Percentiles rank a stretch among this genome's conserved stretches.
These are phyloP conservation scores for Tenebrosternarchus preto DNA, from an alignment of 2,113 vertebrate species.

Conservation along the genomic window DNA sequence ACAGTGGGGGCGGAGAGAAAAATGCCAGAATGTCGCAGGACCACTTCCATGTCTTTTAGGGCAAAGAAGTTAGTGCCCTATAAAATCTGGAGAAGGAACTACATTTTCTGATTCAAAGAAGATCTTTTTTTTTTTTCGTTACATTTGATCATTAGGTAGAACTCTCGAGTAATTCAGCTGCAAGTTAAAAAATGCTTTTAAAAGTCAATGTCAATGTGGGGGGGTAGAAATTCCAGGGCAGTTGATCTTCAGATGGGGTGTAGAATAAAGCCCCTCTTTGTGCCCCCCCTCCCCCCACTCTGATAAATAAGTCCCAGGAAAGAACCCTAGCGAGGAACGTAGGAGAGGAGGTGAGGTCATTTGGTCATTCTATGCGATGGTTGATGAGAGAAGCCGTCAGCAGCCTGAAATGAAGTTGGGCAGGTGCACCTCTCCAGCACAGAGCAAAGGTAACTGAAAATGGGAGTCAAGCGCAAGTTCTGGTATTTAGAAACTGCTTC, in stretches of 20 bases:
- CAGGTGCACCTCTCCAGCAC: conserved; percentile 74
- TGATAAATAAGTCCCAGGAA: conserved; percentile 52
- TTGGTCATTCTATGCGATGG: conserved; percentile 76
- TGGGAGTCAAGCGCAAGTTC: conserved; percentile 27
- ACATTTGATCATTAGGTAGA: conserved; percentile 33
- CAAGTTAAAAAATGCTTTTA: conserved; percentile 22
- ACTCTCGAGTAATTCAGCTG: conserved; percentile 17
- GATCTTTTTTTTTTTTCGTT: conserved; percentile 31
- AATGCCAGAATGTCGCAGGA: conserved; percentile 64
- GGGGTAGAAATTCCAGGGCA: conserved; percentile 57
- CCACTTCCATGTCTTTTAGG: conserved; percentile 58
- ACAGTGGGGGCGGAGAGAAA: conserved; percentile 60
- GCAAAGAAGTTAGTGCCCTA: conserved; percentile 44
- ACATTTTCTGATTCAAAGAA: conserved; percentile 16
- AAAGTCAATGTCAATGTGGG: conserved; percentile 51
- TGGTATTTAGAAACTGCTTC: conserved; percentile 6
- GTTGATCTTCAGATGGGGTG: conserved; percentile 51
- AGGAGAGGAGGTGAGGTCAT: conserved; percentile 75
- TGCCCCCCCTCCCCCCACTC: conserved; percentile 40
- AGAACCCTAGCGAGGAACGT: conserved; percentile 43
- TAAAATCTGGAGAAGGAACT: conserved; percentile 2
- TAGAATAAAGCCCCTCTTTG: conserved; percentile 62
- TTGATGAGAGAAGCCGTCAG: conserved; percentile 77
- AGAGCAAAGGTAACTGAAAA: conserved; percentile 51
- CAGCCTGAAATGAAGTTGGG: conserved; percentile 78